phyloP scores from a whole-genome alignment of 2,888 invertebrate genomes.

The Lepetodrilus schrolli region DNA sequence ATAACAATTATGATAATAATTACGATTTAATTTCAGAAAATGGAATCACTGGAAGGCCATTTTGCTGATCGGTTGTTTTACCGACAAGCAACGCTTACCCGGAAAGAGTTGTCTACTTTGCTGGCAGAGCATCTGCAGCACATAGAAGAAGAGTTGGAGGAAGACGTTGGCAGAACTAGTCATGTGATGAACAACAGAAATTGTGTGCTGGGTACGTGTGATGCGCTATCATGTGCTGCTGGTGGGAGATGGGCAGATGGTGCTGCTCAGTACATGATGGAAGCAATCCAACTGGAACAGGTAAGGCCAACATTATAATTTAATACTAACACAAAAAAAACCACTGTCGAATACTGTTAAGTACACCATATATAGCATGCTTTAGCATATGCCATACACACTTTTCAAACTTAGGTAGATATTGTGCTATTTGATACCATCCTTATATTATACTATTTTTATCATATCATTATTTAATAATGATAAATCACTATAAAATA shows the following conservation, averaged over 20 bases:
- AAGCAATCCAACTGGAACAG: not conserved
- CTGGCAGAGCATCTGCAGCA: slow-evolving; percentile 10
- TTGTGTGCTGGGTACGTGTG: not conserved
- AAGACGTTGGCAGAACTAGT: not conserved
- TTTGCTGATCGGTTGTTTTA: not conserved
- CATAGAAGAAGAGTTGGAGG: not conserved
- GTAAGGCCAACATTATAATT: too few species aligned
- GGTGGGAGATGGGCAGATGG: not conserved
- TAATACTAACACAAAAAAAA: too few species aligned
- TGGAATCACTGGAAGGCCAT: not conserved
- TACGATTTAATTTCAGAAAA: not conserved
- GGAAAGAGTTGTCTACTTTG: slow-evolving; percentile 9
- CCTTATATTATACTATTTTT: too few species aligned
- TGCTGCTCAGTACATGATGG: not conserved
- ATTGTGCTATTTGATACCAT: too few species aligned
- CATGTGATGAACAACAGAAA: not conserved
- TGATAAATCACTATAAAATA: too few species aligned
- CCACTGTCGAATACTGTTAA: too few species aligned
- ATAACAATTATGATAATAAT: not conserved
- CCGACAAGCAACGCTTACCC: not conserved
- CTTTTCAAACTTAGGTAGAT: too few species aligned
- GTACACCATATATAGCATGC: too few species aligned
- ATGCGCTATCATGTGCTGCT: not conserved
- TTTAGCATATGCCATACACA: too few species aligned
- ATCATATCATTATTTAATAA: too few species aligned